Conservation (phyloP, 2,113 vertebrate genomes). For the Cinclus mexicanus region DNA sequence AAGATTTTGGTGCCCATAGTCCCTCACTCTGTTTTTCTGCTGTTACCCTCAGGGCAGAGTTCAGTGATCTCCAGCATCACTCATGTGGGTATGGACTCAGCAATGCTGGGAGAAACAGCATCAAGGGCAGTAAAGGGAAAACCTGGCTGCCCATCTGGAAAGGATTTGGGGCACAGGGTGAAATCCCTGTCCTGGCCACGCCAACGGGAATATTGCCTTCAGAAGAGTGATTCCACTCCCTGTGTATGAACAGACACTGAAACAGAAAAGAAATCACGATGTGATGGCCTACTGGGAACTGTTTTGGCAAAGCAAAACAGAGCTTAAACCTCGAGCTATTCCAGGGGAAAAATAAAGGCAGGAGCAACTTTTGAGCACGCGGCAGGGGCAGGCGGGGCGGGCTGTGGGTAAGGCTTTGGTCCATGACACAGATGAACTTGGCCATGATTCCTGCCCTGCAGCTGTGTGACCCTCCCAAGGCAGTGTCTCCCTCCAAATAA, state of each 20-base stretch:
- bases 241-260: background rate
- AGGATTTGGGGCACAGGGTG: background rate
- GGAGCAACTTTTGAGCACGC: background rate
- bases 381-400: accelerated
- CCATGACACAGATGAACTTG: background rate
- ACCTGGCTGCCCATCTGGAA: background rate
- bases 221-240: background rate
- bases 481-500: background rate
- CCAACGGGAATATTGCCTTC: background rate
- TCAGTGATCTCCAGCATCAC: background rate
- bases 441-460: background rate
- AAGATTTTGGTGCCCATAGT: background rate
- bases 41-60: background rate
- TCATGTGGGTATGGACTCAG: accelerated
- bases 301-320: background rate
- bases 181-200: background rate
- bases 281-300: background rate
- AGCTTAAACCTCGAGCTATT: background rate
- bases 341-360: background rate
- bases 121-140: background rate
- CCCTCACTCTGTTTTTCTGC: background rate
- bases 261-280: background rate
- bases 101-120: background rate
- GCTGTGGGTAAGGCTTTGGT: background rate
- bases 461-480: background rate